phyloP scores from a whole-genome alignment of 92 coral and sea anemone genomes.

The Ricordea florida region DNA sequence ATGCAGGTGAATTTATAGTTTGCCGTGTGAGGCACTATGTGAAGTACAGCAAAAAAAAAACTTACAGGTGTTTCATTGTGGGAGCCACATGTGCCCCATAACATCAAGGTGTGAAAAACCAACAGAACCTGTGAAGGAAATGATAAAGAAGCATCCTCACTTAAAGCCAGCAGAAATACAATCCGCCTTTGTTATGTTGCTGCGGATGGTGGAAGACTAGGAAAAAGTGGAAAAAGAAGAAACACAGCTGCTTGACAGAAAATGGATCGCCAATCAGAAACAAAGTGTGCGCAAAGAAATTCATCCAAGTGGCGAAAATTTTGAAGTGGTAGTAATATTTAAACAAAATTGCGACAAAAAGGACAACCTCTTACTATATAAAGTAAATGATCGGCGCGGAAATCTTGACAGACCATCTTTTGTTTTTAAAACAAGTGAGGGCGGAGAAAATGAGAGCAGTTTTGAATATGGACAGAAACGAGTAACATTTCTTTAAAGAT shows the following conservation, averaged over 20 bases:
- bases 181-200: constrained; percentile 34
- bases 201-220: constrained; percentile 26
- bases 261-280: constrained; percentile 40
- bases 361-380: constrained; percentile 15
- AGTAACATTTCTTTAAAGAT: constrained; percentile 28
- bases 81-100: constrained; percentile 44
- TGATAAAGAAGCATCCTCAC: constrained; percentile 18
- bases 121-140: constrained; percentile 23
- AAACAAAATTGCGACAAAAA: constrained; percentile 38
- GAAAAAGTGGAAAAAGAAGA: constrained; percentile 45
- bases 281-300: constrained; percentile 34
- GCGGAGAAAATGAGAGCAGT: constrained; percentile 25
- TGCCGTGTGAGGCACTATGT: constrained; percentile 58
- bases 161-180: constrained; percentile 41
- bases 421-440: constrained; percentile 42
- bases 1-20: constrained; percentile 31
- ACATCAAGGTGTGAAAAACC: constrained; percentile 31
- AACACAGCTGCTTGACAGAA: constrained; percentile 36
- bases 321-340: constrained; percentile 24
- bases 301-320: constrained; percentile 42
- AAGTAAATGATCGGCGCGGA: constrained; percentile 27
- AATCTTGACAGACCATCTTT: constrained; percentile 37
- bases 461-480: constrained; percentile 18
- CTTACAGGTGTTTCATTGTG: constrained; percentile 26
- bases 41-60: constrained; percentile 4